Evolutionary conservation across 2,888 invertebrate species (phyloP), one percentile per base, ranked within the genome.

Genomic region (Sialis fuliginosa): DNA sequence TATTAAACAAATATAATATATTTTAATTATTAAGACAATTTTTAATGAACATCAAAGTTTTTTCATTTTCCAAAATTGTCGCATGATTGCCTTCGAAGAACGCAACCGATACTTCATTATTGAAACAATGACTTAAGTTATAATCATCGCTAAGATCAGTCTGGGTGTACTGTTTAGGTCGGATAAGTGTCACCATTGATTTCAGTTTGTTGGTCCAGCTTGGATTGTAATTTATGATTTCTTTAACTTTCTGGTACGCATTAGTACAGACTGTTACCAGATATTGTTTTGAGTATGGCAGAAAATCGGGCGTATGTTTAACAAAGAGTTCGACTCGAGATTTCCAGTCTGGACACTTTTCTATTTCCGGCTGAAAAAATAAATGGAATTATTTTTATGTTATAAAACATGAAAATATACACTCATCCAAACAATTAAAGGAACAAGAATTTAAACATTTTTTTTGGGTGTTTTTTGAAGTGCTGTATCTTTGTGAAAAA

Each of bases 71-170:
- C 53, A 85, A 57, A 55, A 86, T 80, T 39, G 75, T 75, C 0
- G 72, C 60, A 55, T 87, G 86, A 57, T 80, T 79, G 7, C 85
- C 86, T 56, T 82, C 80, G n/a, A 81, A 65, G 42, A 69, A 71
- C 54, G 75, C 71, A 0, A 83, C 65, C 1, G 70, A 69, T 0
- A 82, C 70, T 3, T 67, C 67, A 1, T 69, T 67, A 31, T 70
- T 69, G 0, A 77, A 77, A 30, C 71, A 60, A 59, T 72, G 69
- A 1, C 73, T 70, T 0, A 85, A 60, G 12, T 76, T 77, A 54
- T 84, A 83, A 57, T 82, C 80, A 33, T 78, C 75, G 44, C 75
- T 73, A 2, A 72, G 58, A 1, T 67, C 66, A 8, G 71, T 58
- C 9, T 71, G 55, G 0, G 71, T 62, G 1, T 72, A 68, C 22